Evolutionary conservation across 2,797 vertebrate genomes (phyloP), one percentile per base, ranked within the genome.

Genomic region (Pseudochaenichthys georgianus): DNA sequence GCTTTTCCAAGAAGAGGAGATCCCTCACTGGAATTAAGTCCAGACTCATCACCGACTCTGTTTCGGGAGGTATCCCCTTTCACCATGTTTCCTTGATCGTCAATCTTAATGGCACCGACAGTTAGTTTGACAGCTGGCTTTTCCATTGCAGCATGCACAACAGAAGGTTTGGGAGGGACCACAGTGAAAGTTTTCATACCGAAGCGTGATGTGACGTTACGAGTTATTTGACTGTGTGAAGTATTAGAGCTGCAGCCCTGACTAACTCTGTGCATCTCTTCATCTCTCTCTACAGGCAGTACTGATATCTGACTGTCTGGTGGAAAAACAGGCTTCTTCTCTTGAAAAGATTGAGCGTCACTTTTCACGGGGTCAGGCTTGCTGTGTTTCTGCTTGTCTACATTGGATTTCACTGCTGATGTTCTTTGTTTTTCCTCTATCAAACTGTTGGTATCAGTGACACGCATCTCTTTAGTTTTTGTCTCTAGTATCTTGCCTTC

Each of bases 151-250:
- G 92, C 86, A 3, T 78, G 75, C 3, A 9, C 2, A 21, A 84
- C 64, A 1, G 82, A 21, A 0, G 96, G 95, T 79, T 96, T 98
- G 2, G 95, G 94, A 70, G 98, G 98, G 51, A 99, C 88, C 59
- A 99, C 95, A 31, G 97, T 99, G 82, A 99, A 99, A 0, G 98
- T 99, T 34, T 94, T 98, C 93, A 97, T 93, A 53, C 98, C 97
- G 13, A 95, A 93, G 79, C 96, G 96, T n/a, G 95, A 96, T 38
- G 95, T 93, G 0, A 91, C 92, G 0, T 78, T 95, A 54, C 38
- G 84, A 59, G 93, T 93, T 65, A 96, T 94, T 87, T 93, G 93
- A 60, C 92, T 73, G 5, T 92, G 88, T 28, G 82, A 71, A 50
- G 61, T 13, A 3, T 60, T 69, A 4, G 73, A 47, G 68, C 70